phyloP scores from a whole-genome alignment of 1,140 invertebrate species.

The Macrosteles quadrilineatus region DNA sequence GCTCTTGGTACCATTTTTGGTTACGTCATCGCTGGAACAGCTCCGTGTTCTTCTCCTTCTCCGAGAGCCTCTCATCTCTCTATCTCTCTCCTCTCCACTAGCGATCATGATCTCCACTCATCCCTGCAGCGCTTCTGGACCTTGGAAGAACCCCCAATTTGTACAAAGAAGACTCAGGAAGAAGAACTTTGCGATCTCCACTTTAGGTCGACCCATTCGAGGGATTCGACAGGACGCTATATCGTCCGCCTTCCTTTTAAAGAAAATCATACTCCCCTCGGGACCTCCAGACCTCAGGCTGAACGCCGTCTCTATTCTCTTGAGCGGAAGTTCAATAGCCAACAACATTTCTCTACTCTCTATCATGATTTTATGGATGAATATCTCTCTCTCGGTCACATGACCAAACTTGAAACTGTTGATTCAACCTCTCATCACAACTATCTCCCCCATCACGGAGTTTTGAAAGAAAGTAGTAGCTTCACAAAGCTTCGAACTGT shows the following conservation, averaged over 20 bases:
- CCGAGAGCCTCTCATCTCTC: background rate
- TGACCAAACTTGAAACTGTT: conserved; percentile 27
- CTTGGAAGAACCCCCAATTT: background rate
- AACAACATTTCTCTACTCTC: background rate
- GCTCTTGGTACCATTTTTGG: conserved; percentile 3
- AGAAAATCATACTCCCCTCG: background rate
- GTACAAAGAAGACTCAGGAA: too few relatives aligned
- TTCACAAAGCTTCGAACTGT: conserved; percentile 48
- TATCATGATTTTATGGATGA: conserved; percentile 43
- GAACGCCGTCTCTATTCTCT: background rate
- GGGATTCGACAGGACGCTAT: background rate
- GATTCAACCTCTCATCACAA: conserved; percentile 4
- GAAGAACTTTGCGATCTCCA: background rate
- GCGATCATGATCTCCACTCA: background rate
- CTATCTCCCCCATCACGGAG: conserved; percentile 44
- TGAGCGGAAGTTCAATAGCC: background rate
- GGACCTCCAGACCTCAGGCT: background rate
- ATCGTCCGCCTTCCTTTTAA: background rate
- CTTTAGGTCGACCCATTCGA: background rate
- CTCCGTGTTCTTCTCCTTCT: background rate
- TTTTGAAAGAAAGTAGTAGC: conserved; percentile 40
- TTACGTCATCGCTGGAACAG: background rate
- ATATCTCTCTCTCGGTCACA: conserved; percentile 40
- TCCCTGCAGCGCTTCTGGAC: background rate
- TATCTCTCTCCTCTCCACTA: too few relatives aligned